A percentile compares a stretch with the other conserved stretches of the same genome.
These are phyloP conservation scores for Rhamnusium bicolor DNA, from an alignment of 2,888 invertebrate species.

Conservation along the genomic window DNA sequence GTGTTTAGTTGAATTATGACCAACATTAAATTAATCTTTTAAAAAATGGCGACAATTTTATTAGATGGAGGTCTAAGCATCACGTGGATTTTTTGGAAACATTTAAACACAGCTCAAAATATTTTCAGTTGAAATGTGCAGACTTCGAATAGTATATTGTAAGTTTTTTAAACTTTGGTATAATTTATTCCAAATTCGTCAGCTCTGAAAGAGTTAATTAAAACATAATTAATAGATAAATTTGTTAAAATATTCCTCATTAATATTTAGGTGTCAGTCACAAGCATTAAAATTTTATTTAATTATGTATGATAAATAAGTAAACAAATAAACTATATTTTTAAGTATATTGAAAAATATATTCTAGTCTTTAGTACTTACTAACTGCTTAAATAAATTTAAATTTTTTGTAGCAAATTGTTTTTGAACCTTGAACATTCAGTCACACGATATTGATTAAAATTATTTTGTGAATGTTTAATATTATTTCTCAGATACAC, in stretches of 20 bases:
- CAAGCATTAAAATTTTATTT: not conserved
- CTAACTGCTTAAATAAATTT: slow-evolving; percentile 20
- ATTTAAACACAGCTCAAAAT: no score
- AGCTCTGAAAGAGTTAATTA: not conserved
- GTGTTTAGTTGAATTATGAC: no score
- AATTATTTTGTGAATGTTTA: not conserved
- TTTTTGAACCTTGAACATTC: slow-evolving; percentile 12
- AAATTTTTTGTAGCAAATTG: not conserved
- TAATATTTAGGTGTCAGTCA: not conserved
- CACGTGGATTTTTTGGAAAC: no score
- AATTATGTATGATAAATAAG: not conserved
- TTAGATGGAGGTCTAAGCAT: no score
- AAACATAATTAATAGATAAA: not conserved
- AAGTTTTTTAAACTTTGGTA: no score
- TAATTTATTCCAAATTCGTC: not conserved
- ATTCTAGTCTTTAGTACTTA: not conserved
- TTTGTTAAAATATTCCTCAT: not conserved
- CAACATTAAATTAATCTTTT: no score
- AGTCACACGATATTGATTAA: not conserved
- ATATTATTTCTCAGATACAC: not conserved
- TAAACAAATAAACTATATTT: not conserved
- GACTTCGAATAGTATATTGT: no score
- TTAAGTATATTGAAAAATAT: not conserved
- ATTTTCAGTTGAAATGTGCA: no score
- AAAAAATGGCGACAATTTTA: no score